Base-by-base conservation (phyloP, 2,888 invertebrate species). In the Oligia latruncula region DNA sequence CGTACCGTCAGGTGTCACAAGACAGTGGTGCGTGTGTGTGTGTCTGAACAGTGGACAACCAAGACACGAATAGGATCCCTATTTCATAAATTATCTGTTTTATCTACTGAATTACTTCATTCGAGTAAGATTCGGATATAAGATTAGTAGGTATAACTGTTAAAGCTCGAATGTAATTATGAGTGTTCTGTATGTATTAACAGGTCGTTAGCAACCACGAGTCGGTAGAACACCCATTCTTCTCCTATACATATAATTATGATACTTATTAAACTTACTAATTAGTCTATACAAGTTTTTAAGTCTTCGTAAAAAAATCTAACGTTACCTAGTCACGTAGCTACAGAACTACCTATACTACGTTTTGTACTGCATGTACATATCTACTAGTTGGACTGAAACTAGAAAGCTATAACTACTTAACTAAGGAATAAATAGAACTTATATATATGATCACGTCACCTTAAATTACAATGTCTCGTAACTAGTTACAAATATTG, bases 281-380 rank as follows among this genome's bases (percentile, higher is more conserved):
- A 29, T 29, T 73, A 80, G 29, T 65, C 85, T 82, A 85, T 40
- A 73, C 74, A 85, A 66, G 81, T 85, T 71, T 72, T 82, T 82
- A 82, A 82, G 82, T 82, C 82, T 82, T 82, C 82, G 74, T 82
- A 82, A 71, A 85, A 84, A 68, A 73, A 72, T 64, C 40, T 65
- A 84, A 80, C 23, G 46, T 55, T 62, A 84, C 58, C 58, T 85
- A 85, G 52, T 35, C 55, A 49, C 71, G 55, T 67, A 85, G 66
- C 35, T n/a, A 81, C 49, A 70, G 43, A 79, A 79, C 43, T 67
- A 71, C 46, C 17, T 71, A 66, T 23, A 35, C 49, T 49, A 66
- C 58, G 60, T 67, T 73, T 86, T 86, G 74, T 75, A 86, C 83
- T 72, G 62, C n/a, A 35, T 66, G 67, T 75, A 78, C 65, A 64